Evolutionary conservation across 1,140 invertebrate species (phyloP).

Genomic region (Leptopilina boulardi): DNA sequence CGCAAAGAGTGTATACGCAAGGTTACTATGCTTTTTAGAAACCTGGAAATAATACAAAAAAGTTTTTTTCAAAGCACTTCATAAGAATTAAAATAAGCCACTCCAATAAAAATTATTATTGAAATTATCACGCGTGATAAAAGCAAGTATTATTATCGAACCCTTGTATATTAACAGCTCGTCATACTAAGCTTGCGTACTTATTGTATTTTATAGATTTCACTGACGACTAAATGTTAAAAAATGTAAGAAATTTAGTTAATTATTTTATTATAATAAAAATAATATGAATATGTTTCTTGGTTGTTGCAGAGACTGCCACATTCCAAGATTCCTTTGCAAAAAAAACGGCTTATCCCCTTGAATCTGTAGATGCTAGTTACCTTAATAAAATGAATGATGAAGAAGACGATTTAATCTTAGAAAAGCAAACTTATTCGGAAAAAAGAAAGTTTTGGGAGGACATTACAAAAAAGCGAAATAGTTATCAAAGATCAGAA

Average conservation of each 20-base stretch:
- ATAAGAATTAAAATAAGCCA: too few relatives aligned
- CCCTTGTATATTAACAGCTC: too few relatives aligned
- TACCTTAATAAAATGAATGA: slow-evolving; percentile 69
- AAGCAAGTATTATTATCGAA: too few relatives aligned
- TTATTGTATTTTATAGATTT: not conserved
- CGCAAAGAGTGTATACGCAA: too few relatives aligned
- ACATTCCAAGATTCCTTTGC: slow-evolving; percentile 71
- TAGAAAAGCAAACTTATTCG: slow-evolving; percentile 72
- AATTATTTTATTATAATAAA: slow-evolving; percentile 62
- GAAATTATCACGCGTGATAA: too few relatives aligned
- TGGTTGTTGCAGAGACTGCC: slow-evolving; percentile 75
- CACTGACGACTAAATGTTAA: slow-evolving; percentile 22
- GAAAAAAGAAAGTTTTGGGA: slow-evolving; percentile 75
- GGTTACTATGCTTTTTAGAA: too few relatives aligned
- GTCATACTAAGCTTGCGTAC: too few relatives aligned
- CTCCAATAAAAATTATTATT: too few relatives aligned
- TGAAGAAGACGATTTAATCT: slow-evolving; percentile 62
- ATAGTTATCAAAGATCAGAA: slow-evolving; percentile 73
- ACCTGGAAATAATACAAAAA: too few relatives aligned
- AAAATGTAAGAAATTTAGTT: slow-evolving; percentile 58
- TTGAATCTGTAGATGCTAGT: slow-evolving; percentile 75
- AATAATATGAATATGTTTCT: slow-evolving; percentile 69
- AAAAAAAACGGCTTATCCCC: slow-evolving; percentile 72
- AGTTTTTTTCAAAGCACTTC: too few relatives aligned
- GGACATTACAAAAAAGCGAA: slow-evolving; percentile 70